Evolutionary conservation across 1,140 invertebrate genomes (phyloP), one percentile per base, ranked within the genome.

Genomic region (Onthophagus taurus): DNA sequence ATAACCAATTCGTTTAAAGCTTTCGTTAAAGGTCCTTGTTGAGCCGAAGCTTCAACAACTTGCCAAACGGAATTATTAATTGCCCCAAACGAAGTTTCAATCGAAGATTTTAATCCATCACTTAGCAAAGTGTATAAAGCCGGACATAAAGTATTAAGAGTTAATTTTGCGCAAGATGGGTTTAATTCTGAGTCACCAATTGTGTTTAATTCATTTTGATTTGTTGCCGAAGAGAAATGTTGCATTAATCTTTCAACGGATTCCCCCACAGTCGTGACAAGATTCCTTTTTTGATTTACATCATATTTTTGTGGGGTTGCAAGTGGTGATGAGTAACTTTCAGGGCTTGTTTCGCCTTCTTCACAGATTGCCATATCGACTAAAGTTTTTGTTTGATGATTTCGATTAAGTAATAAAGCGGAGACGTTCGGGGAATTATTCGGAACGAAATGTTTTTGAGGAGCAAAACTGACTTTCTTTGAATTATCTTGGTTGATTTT

Each of bases 51-150:
- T 68, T 91, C 88, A 5, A 89, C 80, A 29, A 84, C 76, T 68
- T 87, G 83, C 89, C 89, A 93, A 30, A 89, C 85, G 8, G 86
- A 89, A 58, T 92, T 89, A 38, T 80, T 76, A 21, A 90, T 82
- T 18, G 83, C 78, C 23, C 88, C 89, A 64, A 93, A 92, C 19
- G 87, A 78, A 0, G 88, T 90, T 54, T 85, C 80, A 14, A 91
- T 72, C 51, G 72, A 76, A 13, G 85, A 78, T 60, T 85, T 83
- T 6, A 92, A 69, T 2, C 87, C 87, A 63, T 92, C 85, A 47
- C 79, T 81, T 47, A 93, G 77, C 26, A 92, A 75, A 1, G 81
- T 78, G 55, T 89, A 88, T 1, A 93, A 64, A n/a, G 86, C 80
- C 2, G 88, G 87, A 59, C 88, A 91, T 5, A 88, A 65, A 34